phyloP scores from a whole-genome alignment of 2,888 invertebrate species.

The Anthrax anthrax region DNA sequence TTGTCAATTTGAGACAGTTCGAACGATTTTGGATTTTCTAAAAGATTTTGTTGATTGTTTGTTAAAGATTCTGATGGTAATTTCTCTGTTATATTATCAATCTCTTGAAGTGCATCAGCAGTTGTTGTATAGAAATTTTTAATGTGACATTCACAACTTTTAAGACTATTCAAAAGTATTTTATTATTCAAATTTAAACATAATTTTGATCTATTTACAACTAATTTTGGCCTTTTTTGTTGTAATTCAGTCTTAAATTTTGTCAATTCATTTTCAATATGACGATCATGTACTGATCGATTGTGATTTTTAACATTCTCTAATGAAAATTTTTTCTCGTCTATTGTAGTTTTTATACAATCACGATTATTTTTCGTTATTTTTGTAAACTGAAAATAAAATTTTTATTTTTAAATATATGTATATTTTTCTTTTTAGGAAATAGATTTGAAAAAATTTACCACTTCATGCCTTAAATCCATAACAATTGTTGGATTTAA shows the following conservation, averaged over 20 bases:
- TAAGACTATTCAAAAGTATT: conserved; percentile 22
- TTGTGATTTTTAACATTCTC: conserved; percentile 27
- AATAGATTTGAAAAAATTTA: conserved; percentile 15
- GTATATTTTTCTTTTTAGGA: no score
- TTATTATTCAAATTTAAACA: conserved; percentile 18
- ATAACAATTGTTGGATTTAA: conserved; percentile 30
- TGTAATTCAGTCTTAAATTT: conserved; percentile 29
- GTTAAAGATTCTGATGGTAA: neutral
- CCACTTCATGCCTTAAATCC: conserved; percentile 32
- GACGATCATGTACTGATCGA: conserved; percentile 26
- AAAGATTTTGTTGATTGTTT: neutral
- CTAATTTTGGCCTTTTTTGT: conserved; percentile 17
- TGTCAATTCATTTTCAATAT: conserved; percentile 26
- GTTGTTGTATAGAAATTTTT: conserved; percentile 27
- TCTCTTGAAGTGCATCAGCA: conserved; percentile 20
- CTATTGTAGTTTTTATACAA: neutral
- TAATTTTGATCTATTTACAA: conserved; percentile 7
- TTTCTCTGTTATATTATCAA: conserved; percentile 13
- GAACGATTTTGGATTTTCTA: neutral
- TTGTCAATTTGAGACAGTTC: neutral
- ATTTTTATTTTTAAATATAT: no score
- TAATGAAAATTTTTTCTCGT: conserved; percentile 12
- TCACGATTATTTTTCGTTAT: neutral
- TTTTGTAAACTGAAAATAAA: neutral
- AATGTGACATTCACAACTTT: conserved; percentile 21